Percentiles rank a stretch among this genome's conserved stretches.
Evolutionary conservation across 2,113 vertebrate species (phyloP).

Genomic region (Leucopsar rothschildi): DNA sequence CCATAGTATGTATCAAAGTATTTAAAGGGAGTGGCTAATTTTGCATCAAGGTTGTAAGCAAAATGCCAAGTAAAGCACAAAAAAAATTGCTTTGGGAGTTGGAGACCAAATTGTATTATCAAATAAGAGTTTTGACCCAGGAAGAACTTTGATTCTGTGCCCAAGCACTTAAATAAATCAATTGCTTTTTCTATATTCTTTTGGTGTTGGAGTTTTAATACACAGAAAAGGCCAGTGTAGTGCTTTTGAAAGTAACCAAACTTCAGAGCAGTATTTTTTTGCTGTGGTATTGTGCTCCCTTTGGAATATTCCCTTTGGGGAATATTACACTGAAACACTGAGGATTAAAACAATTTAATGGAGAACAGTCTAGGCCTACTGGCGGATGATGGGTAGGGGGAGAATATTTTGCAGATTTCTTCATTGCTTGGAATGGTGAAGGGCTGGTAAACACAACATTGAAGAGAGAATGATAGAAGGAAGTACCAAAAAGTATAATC

Average conservation of each 20-base stretch:
- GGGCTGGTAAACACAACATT: not conserved
- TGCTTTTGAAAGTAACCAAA: not conserved
- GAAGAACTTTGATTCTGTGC: not conserved
- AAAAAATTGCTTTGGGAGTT: not conserved
- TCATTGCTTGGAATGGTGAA: not conserved
- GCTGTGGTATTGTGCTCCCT: not conserved
- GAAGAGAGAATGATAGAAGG: not conserved
- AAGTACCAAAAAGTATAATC: not conserved
- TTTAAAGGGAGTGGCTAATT: not conserved
- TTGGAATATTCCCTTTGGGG: not conserved
- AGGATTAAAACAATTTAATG: not conserved
- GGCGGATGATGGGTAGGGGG: not conserved
- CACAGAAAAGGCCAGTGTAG: not conserved
- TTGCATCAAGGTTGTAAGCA: not conserved
- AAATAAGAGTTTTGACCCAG: not conserved
- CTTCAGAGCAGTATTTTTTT: not conserved
- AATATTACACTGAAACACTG: not conserved
- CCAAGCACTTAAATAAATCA: not conserved
- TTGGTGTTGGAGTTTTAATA: not conserved
- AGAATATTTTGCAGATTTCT: not conserved
- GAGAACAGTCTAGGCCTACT: not conserved
- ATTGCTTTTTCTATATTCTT: not conserved
- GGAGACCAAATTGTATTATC: not conserved
- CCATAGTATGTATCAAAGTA: not conserved
- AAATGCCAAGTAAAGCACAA: not conserved